Evolutionary conservation across 2,888 invertebrate genomes (phyloP).

Genomic region (Patella depressa): DNA sequence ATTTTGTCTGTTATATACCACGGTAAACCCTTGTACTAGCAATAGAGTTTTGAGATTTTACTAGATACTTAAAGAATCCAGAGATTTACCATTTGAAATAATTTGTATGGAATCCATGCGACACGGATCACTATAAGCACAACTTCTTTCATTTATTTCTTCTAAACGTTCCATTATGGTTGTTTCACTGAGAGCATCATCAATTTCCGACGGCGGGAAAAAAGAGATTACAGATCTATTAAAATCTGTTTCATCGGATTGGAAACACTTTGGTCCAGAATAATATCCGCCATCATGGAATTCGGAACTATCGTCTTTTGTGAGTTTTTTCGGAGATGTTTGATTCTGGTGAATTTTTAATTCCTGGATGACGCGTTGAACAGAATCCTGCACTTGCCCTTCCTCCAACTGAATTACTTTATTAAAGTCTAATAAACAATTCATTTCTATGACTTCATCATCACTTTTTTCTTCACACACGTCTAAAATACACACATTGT

Average conservation of each 20-base stretch:
- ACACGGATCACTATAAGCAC: too few species aligned
- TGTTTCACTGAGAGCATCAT: background rate
- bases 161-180: background rate
- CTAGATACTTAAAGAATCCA: too few species aligned
- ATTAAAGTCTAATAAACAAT: background rate
- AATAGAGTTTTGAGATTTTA: too few species aligned
- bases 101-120: too few species aligned
- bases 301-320: background rate
- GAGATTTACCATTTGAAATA: too few species aligned
- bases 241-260: background rate
- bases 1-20: too few species aligned
- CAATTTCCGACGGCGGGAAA: background rate
- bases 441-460: background rate
- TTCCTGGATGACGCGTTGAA: background rate
- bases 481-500: conserved; percentile 1
- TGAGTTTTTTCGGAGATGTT: background rate
- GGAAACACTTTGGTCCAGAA: background rate
- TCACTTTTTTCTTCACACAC: background rate
- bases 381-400: background rate
- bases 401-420: background rate
- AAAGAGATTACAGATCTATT: background rate
- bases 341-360: background rate
- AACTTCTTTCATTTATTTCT: background rate
- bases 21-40: too few species aligned
- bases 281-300: background rate